Conservation (phyloP, 2,797 vertebrate species). For the Leptoclinus maculatus region DNA sequence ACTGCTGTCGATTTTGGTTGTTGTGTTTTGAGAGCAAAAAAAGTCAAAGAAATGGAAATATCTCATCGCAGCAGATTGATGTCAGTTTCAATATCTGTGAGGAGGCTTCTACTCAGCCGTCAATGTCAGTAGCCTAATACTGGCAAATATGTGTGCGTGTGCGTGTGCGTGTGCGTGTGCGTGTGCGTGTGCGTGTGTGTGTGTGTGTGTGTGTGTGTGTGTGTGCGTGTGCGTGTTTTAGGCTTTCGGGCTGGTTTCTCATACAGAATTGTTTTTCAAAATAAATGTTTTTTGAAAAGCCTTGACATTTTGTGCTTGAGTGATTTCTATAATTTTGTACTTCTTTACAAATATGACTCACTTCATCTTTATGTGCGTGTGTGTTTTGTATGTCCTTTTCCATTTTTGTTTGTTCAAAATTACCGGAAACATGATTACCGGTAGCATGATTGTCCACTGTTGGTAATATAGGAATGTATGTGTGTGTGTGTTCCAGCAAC, state of each 20-base stretch:
- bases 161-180: not conserved
- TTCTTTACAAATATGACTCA: slow-evolving; percentile 32
- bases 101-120: slow-evolving; percentile 29
- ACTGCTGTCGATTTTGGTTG: slow-evolving; percentile 6
- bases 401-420: not conserved
- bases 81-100: slow-evolving; percentile 45
- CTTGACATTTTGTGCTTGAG: slow-evolving; percentile 45
- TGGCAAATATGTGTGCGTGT: not conserved
- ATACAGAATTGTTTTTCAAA: slow-evolving; percentile 17
- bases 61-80: slow-evolving; percentile 40
- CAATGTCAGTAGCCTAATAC: slow-evolving; percentile 29
- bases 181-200: slow-evolving; percentile 13
- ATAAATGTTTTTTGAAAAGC: slow-evolving; percentile 37
- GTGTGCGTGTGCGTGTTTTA: not conserved
- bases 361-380: slow-evolving; percentile 16
- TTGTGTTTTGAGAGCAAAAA: slow-evolving; percentile 18
- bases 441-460: not conserved
- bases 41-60: slow-evolving; percentile 4
- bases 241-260: slow-evolving; percentile 7
- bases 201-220: slow-evolving; percentile 20
- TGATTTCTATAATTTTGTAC: slow-evolving; percentile 39
- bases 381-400: not conserved
- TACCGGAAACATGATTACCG: not conserved
- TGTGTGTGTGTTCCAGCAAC: slow-evolving; percentile 83
- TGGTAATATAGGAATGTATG: not conserved